Evolutionary conservation across 1,140 invertebrate species (phyloP).

Genomic region (Proctacanthus coquilletti): DNA sequence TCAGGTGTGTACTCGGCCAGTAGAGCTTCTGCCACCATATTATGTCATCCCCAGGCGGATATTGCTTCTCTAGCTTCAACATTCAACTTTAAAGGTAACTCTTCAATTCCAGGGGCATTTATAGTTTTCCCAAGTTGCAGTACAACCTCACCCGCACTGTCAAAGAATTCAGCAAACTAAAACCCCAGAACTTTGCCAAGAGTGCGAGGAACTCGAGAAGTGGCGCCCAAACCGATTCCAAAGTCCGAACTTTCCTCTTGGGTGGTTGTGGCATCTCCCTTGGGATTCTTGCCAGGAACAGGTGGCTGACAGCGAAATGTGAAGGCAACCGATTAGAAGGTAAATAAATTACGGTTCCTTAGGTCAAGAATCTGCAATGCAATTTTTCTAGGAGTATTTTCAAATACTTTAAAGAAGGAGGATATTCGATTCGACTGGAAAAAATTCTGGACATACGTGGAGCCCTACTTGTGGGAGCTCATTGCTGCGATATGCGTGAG

Average conservation of each 20-base stretch:
- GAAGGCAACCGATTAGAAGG: conserved; percentile 18
- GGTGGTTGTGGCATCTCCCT: conserved; percentile 15
- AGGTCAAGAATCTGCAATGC: not conserved
- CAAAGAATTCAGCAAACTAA: no score
- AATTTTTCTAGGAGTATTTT: conserved; percentile 12
- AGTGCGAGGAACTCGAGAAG: no score
- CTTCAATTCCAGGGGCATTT: no score
- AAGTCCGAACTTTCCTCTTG: conserved; percentile 12
- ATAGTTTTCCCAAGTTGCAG: no score
- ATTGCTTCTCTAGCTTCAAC: no score
- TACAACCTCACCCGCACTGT: no score
- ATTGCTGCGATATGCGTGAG: conserved; percentile 38
- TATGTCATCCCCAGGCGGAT: no score
- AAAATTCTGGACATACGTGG: conserved; percentile 44
- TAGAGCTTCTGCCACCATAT: no score
- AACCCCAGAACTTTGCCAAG: no score
- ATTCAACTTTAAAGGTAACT: no score
- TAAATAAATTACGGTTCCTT: not conserved
- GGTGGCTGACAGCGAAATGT: conserved; percentile 13
- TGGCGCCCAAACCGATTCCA: no score
- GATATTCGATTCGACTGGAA: conserved; percentile 41
- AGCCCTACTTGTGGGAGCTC: conserved; percentile 39
- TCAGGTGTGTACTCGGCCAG: no score
- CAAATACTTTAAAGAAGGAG: conserved; percentile 26
- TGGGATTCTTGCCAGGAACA: conserved; percentile 14